Conservation (phyloP, 2,113 vertebrate species). For the Sporophila hypoxantha region DNA sequence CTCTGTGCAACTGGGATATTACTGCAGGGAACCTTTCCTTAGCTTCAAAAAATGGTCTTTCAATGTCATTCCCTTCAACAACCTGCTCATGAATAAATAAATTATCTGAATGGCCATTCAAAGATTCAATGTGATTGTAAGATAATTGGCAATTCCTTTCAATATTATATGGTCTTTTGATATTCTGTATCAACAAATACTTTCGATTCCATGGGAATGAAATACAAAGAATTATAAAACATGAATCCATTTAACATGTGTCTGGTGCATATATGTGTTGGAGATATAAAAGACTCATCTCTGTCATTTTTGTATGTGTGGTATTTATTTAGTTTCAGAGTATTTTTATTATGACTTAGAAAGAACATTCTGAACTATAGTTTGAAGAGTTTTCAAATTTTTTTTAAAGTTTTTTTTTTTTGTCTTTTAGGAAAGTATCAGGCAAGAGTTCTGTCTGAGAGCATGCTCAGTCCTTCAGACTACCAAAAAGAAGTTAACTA, state of each 20-base stretch:
- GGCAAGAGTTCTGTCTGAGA: slow-evolving; percentile 87
- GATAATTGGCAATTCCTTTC: background rate
- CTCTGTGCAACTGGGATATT: background rate
- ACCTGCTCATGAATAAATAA: background rate
- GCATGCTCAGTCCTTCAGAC: slow-evolving; percentile 83
- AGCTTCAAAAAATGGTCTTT: background rate
- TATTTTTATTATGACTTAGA: background rate
- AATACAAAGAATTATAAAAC: background rate
- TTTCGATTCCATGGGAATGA: background rate
- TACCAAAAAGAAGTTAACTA: slow-evolving; percentile 86
- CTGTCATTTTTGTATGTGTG: background rate
- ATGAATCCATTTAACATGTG: background rate
- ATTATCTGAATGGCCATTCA: background rate
- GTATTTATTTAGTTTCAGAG: background rate
- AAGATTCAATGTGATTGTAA: background rate
- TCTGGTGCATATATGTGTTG: background rate
- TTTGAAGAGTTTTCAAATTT: background rate
- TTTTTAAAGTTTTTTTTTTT: background rate
- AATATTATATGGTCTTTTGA: background rate
- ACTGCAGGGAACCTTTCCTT: background rate
- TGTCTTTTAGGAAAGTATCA: slow-evolving; percentile 86
- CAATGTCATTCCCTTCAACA: background rate
- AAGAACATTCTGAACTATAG: background rate
- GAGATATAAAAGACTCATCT: background rate
- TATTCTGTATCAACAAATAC: background rate